Evolutionary conservation across 2,113 vertebrate species (phyloP).

Genomic region (Coturnix japonica): DNA sequence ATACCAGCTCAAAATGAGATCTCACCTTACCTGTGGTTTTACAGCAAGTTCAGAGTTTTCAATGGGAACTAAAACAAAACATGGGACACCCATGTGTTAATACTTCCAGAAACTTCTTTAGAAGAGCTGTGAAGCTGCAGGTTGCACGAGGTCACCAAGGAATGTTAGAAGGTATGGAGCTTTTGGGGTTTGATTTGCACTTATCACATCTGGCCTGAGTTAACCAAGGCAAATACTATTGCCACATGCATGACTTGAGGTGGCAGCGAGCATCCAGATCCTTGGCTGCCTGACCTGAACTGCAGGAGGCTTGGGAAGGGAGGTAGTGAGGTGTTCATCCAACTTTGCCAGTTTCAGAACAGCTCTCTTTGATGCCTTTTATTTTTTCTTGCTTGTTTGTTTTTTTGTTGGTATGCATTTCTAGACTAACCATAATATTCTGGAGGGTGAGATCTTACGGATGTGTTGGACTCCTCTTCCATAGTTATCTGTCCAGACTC

Average conservation of each 20-base stretch:
- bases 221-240: background rate
- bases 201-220: background rate
- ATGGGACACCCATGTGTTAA: background rate
- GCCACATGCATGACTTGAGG: background rate
- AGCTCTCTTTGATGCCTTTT: background rate
- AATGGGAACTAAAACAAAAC: background rate
- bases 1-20: background rate
- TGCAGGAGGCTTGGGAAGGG: background rate
- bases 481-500: background rate
- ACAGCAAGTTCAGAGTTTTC: background rate
- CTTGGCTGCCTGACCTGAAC: background rate
- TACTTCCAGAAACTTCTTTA: background rate
- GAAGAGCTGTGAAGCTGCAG: background rate
- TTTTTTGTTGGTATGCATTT: background rate
- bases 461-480: background rate
- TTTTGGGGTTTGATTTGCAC: background rate
- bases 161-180: background rate
- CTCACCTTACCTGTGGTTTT: background rate
- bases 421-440: background rate
- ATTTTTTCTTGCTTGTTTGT: background rate
- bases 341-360: background rate
- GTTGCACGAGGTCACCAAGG: background rate
- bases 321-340: background rate
- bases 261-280: accelerated
- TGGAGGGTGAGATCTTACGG: background rate